A percentile compares a stretch with the other conserved stretches of the same genome.
phyloP scores from a whole-genome alignment of 2,797 vertebrate species.

The Siniperca obscura region DNA sequence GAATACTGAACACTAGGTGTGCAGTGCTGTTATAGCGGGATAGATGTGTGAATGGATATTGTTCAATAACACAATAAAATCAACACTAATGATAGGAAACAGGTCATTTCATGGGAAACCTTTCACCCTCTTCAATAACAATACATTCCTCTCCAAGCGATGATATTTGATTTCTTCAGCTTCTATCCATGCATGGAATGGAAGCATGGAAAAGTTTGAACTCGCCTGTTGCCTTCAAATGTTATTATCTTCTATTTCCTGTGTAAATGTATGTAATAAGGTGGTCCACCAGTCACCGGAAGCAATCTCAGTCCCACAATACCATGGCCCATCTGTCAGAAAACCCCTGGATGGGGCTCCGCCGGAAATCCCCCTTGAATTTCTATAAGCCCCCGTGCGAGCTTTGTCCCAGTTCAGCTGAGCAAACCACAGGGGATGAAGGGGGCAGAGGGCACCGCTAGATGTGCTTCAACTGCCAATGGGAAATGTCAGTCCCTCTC shows the following conservation, averaged over 20 bases:
- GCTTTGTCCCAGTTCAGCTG: constrained; percentile 72
- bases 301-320: constrained; percentile 22
- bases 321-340: constrained; percentile 54
- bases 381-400: constrained; percentile 55
- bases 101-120: constrained; percentile 1
- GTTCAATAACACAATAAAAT: neutral
- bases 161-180: constrained; percentile 23
- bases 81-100: neutral
- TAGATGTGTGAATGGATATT: neutral
- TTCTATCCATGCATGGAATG: constrained; percentile 4
- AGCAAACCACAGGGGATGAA: constrained; percentile 74
- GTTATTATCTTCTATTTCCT: constrained; percentile 47
- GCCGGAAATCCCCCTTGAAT: constrained; percentile 55
- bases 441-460: constrained; percentile 63
- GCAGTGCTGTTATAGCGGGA: neutral
- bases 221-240: constrained; percentile 40
- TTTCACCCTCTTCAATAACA: neutral
- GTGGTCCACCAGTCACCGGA: constrained; percentile 50
- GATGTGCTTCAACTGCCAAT: constrained; percentile 76
- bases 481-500: constrained; percentile 69
- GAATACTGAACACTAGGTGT: neutral
- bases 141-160: neutral
- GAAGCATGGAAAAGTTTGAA: constrained; percentile 15
- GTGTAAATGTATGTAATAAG: constrained; percentile 64
- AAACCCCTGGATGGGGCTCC: constrained; percentile 36